Conservation (phyloP, 2,888 invertebrate species). For the Tiphia femorata region DNA sequence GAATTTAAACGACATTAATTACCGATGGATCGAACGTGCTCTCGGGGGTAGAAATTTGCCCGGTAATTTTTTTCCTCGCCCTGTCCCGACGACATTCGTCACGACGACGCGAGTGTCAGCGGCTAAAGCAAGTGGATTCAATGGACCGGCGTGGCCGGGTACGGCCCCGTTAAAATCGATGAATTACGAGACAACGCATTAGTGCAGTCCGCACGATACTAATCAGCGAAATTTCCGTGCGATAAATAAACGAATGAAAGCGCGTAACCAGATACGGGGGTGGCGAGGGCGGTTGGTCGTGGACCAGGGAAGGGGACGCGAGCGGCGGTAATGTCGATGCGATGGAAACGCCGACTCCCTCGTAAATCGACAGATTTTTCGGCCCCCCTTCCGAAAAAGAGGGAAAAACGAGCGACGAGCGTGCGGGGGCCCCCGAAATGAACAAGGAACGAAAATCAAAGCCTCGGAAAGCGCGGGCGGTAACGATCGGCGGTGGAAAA, state of each 20-base stretch:
- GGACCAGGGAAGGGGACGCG: too few species aligned
- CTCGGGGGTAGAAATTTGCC: too few species aligned
- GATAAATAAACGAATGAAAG: constrained; percentile 67
- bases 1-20: too few species aligned
- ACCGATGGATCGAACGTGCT: too few species aligned
- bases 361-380: constrained; percentile 55
- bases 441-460: constrained; percentile 50
- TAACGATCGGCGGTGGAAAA: constrained; percentile 41
- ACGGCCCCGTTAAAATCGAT: constrained; percentile 66
- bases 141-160: constrained; percentile 55
- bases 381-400: constrained; percentile 31
- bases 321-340: constrained; percentile 56
- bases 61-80: too few species aligned
- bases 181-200: constrained; percentile 68
- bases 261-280: constrained; percentile 56
- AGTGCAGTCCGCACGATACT: constrained; percentile 68
- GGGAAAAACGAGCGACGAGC: constrained; percentile 42
- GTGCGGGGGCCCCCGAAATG: constrained; percentile 26
- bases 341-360: constrained; percentile 50
- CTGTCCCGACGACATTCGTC: too few species aligned
- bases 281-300: too few species aligned
- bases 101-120: constrained; percentile 39
- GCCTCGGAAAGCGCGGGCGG: constrained; percentile 36
- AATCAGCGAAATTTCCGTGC: constrained; percentile 69
- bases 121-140: constrained; percentile 52